These are phyloP conservation scores for Chauna torquata DNA, from an alignment of 2,113 vertebrate species.

Conservation along the genomic window DNA sequence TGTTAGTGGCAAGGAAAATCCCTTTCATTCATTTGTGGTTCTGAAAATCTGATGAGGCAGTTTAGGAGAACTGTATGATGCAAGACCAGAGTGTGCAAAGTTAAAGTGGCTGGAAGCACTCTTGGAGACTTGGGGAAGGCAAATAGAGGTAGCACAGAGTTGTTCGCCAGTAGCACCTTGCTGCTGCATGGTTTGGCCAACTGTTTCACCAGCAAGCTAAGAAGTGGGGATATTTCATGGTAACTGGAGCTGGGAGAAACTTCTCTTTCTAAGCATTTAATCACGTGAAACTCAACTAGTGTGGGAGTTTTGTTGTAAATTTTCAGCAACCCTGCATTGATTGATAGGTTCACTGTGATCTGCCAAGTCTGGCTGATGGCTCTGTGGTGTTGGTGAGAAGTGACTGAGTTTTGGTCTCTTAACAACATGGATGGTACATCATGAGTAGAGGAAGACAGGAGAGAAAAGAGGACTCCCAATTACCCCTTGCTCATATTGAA, in stretches of 20 bases:
- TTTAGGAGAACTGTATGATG: background rate
- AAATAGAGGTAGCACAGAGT: background rate
- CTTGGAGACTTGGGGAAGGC: background rate
- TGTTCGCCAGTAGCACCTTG: background rate
- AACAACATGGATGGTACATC: background rate
- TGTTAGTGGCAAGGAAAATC: background rate
- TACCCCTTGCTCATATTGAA: background rate
- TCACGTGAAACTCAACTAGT: background rate
- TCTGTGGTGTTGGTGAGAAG: background rate
- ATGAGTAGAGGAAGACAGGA: background rate
- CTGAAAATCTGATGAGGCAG: background rate
- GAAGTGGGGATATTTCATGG: background rate
- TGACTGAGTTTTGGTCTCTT: background rate
- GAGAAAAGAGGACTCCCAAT: background rate
- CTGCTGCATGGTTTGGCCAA: background rate
- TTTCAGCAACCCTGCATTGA: background rate
- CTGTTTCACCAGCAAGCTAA: background rate
- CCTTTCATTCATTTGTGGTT: background rate
- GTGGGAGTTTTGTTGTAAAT: background rate
- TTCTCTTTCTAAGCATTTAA: background rate
- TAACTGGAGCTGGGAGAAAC: background rate
- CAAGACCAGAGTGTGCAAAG: background rate
- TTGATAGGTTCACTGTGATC: background rate
- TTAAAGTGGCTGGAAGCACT: background rate
- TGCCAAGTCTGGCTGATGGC: background rate